phyloP scores from a whole-genome alignment of 2,113 vertebrate species.

The Pseudorhombus dupliciocellatus region DNA sequence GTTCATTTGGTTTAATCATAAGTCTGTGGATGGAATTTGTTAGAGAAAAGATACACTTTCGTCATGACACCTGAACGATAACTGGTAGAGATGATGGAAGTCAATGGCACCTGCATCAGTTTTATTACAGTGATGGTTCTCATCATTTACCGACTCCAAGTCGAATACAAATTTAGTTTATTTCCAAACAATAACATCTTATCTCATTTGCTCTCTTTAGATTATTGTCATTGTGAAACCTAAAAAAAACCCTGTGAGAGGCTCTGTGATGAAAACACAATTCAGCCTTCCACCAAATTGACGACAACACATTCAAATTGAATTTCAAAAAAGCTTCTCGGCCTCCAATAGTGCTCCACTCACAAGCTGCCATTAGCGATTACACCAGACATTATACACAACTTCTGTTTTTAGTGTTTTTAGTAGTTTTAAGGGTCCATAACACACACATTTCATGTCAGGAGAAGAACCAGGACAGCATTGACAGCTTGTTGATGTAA shows the following conservation, averaged over 20 bases:
- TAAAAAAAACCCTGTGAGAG: constrained; percentile 4
- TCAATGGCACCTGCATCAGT: no score
- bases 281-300: constrained; percentile 29
- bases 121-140: no score
- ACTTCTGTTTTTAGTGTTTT: not conserved
- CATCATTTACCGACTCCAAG: not conserved
- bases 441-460: constrained; percentile 22
- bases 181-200: not conserved
- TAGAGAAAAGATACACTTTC: no score
- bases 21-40: not conserved
- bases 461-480: constrained; percentile 28
- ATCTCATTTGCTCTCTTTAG: not conserved
- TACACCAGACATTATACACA: constrained; percentile 15
- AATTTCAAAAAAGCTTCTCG: not conserved
- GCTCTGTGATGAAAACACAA: constrained; percentile 5
- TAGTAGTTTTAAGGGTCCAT: constrained; percentile 22
- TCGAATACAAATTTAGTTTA: no score
- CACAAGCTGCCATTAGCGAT: constrained; percentile 24
- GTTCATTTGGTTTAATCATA: not conserved
- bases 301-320: constrained; percentile 30
- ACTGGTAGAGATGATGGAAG: no score
- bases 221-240: not conserved
- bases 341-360: not conserved
- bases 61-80: no score
- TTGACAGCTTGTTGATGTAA: constrained; percentile 30